Base-by-base conservation (phyloP, 2,113 vertebrate genomes). In the Emydocephalus ijimae region DNA sequence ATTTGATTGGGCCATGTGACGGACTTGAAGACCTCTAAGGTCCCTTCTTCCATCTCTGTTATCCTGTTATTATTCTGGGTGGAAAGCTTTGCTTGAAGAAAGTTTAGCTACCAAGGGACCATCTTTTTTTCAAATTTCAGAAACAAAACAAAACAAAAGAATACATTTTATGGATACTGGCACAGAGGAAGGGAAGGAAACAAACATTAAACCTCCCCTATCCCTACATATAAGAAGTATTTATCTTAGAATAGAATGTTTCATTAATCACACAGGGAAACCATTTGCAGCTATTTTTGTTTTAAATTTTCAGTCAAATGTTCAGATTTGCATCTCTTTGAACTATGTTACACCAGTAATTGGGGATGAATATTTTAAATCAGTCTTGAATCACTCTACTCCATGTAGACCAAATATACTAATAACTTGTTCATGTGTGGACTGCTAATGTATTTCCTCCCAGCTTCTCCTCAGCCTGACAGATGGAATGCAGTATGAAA, bases 351-450 rank as follows among this genome's bases (percentile, higher is more conserved):
- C 9, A 1, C 96, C 97, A 98, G 94, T 98, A 98, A 98, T 98
- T 98, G 97, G 92, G 95, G 96, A 97, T 96, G 97, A 98, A 97
- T 97, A 97, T 97, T 98, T 98, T 95, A 97, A 96, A 97, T 96
- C 96, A 95, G 97, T 94, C 97, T 97, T 97, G 96, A 97, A 97
- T 97, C 95, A 95, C 95, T 94, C 93, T 94, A 95, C 92, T 94
- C 95, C 95, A 95, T 95, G 94, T 96, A 94, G 93, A 96, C 95
- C 96, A 96, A 96, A 97, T 96, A 96, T 97, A 96, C 97, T 97
- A 98, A 98, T 97, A 97, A 97, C 95, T 96, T 94, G 95, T 96
- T 97, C 97, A 96, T 97, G 97, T 96, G 92, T 95, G 85, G 97
- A 97, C 97, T 98, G 95, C 97, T 97, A 98, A 98, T 98, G 96